Evolutionary conservation across 2,888 invertebrate species (phyloP).

Genomic region (Cyclophora punctaria): DNA sequence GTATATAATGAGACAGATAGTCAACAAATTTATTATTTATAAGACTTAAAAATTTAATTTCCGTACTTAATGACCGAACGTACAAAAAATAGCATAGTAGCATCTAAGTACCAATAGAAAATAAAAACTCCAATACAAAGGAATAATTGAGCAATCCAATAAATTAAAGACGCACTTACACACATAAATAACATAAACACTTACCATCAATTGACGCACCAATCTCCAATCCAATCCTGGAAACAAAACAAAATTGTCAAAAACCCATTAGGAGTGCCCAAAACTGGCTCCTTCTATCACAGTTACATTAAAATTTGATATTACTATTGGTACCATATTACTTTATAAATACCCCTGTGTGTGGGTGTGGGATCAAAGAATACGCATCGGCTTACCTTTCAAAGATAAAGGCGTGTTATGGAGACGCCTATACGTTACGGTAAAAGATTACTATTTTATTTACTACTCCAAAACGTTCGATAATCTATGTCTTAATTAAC

Average conservation of each 20-base stretch:
- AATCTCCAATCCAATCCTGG: slow-evolving; percentile 31
- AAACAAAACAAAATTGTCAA: slow-evolving; percentile 35
- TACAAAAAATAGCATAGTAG: too few relatives aligned
- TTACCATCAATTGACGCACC: slow-evolving; percentile 11
- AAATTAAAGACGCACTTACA: too few relatives aligned
- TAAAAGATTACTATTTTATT: slow-evolving; percentile 71
- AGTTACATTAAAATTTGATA: slow-evolving; percentile 67
- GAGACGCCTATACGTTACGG: slow-evolving; percentile 64
- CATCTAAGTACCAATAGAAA: too few relatives aligned
- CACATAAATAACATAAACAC: neutral
- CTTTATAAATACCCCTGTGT: slow-evolving; percentile 43
- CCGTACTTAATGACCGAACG: too few relatives aligned
- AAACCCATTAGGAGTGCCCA: slow-evolving; percentile 30
- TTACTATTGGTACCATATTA: slow-evolving; percentile 58
- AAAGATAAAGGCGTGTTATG: slow-evolving; percentile 63
- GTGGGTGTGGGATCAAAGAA: slow-evolving; percentile 71
- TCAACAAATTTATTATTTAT: too few relatives aligned
- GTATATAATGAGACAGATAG: too few relatives aligned
- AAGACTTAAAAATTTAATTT: too few relatives aligned
- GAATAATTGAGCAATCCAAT: too few relatives aligned
- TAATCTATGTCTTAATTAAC: slow-evolving; percentile 76
- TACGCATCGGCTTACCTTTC: slow-evolving; percentile 58
- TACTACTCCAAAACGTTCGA: slow-evolving; percentile 71
- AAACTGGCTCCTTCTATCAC: slow-evolving; percentile 37
- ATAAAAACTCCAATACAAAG: too few relatives aligned